Base-by-base conservation (phyloP, 2,797 vertebrate genomes). In the Dromococcyx pavoninus region DNA sequence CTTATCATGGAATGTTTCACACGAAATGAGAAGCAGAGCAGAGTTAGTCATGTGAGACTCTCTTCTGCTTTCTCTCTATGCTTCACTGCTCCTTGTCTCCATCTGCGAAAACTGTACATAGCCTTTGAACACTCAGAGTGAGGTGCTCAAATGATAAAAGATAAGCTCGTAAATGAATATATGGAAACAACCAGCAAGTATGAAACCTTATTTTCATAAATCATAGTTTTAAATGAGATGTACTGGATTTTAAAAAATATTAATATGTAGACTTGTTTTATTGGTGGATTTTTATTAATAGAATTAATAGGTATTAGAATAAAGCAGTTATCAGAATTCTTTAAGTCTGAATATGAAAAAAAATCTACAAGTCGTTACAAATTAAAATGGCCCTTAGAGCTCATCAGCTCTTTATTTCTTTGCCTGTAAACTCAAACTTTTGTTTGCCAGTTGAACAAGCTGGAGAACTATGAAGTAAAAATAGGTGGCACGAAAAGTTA, bases 31-130 rank as follows among this genome's bases (percentile, higher is more conserved):
- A 97, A 95, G 82, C 54, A 76, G 88, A 94, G 90, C 93, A 78
- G 88, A 91, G 92, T 91, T 66, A 95, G 78, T 76, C 87, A 79
- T 91, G 88, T 94, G 95, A 94, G 92, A 95, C 94, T 56, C 66
- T 89, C 77, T 89, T 17, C 80, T 92, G 86, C 60, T 54, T 95
- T 93, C 74, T 79, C 46, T 89, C 86, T 87, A 13, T 75, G 96
- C 95, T 97, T 97, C 95, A 39, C 37, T 95, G 96, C 92, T 88
- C 69, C 86, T 56, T 95, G 87, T 95, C 93, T 94, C 91, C 57
- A 30, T 56, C 91, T 80, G 37, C 89, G 89, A 92, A 96, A 94
- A 53, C 84, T 58, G 37, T 8, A 70, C 56, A 28, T 17, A 85
- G 70, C 86, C 95, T 94, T 91, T 82, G 64, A 80, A 61, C 56